Conservation (phyloP, 2,797 vertebrate genomes). For the Ispidina picta region DNA sequence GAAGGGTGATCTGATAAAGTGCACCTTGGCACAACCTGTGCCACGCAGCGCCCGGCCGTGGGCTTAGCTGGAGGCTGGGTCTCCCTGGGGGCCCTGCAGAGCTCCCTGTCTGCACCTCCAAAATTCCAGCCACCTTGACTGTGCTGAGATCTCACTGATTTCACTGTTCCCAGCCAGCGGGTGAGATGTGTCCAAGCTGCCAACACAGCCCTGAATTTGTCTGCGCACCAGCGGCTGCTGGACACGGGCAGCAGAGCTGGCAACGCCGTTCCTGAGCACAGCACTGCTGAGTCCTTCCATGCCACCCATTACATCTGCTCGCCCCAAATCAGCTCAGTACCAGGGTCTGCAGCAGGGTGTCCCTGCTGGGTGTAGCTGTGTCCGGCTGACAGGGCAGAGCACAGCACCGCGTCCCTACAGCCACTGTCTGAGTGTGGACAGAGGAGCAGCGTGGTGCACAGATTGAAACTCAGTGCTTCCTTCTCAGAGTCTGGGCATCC, state of each 20-base stretch:
- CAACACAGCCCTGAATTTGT: not conserved
- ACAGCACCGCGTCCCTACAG: not conserved
- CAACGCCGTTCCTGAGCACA: accelerated
- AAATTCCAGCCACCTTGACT: accelerated
- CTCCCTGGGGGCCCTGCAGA: not conserved
- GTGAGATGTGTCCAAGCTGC: accelerated
- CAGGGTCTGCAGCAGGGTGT: not conserved
- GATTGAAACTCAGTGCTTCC: not conserved
- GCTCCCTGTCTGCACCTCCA: accelerated
- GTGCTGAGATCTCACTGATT: not conserved
- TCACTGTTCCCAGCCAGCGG: accelerated
- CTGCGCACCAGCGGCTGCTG: accelerated
- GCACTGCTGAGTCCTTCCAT: accelerated
- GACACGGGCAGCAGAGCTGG: not conserved
- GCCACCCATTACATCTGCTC: accelerated
- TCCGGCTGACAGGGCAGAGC: not conserved
- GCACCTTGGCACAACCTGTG: not conserved
- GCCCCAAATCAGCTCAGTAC: accelerated
- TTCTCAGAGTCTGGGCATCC: accelerated
- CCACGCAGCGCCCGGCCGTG: not conserved
- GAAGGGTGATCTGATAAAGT: slow-evolving; percentile 30
- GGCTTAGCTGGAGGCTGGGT: not conserved
- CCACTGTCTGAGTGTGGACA: accelerated
- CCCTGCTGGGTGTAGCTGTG: not conserved
- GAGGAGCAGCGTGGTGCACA: accelerated